Percentiles rank a stretch among this genome's conserved stretches.
These are phyloP conservation scores for Bergia sp. DNA, from an alignment of 92 coral and sea anemone genomes.

Conservation along the genomic window DNA sequence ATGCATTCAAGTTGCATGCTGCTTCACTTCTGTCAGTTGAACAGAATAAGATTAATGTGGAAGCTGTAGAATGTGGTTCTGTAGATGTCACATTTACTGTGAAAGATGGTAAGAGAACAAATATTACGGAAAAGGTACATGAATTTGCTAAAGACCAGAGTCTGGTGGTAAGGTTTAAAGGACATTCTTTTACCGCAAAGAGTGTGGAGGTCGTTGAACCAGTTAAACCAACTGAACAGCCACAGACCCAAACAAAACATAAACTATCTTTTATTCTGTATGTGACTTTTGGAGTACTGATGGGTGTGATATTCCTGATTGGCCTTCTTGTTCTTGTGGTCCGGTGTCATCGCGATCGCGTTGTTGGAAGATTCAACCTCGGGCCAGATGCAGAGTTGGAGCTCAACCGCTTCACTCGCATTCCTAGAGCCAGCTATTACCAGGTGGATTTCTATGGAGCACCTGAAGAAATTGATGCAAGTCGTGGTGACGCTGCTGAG, in stretches of 20 bases:
- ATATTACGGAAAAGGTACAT: conserved; percentile 51
- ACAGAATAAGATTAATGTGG: conserved; percentile 39
- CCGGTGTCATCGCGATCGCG: conserved; percentile 80
- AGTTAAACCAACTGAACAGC: conserved; percentile 19
- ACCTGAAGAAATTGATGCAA: conserved; percentile 74
- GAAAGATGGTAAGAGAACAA: conserved; percentile 50
- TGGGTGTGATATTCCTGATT: conserved; percentile 79
- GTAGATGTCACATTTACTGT: conserved; percentile 70
- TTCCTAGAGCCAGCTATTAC: conserved; percentile 64
- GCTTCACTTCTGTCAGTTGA: conserved; percentile 39
- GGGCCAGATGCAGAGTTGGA: conserved; percentile 67
- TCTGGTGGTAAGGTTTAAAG: conserved; percentile 46
- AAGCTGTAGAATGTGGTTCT: conserved; percentile 71
- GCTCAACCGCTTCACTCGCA: conserved; percentile 71
- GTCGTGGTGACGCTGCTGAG: conserved; percentile 45
- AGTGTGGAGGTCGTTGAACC: conserved; percentile 52
- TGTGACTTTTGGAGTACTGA: conserved; percentile 78
- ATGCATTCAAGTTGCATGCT: conserved; percentile 31
- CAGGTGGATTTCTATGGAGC: conserved; percentile 87
- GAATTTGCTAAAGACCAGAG: conserved; percentile 51
- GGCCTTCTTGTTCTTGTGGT: conserved; percentile 69
- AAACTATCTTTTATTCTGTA: conserved; percentile 75
- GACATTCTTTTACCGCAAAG: conserved; percentile 53
- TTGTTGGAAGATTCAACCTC: conserved; percentile 66
- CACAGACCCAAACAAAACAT: conserved; percentile 21